Base-by-base conservation (phyloP, 2,888 invertebrate species). In the Imbricaverruca yamaguchii region DNA sequence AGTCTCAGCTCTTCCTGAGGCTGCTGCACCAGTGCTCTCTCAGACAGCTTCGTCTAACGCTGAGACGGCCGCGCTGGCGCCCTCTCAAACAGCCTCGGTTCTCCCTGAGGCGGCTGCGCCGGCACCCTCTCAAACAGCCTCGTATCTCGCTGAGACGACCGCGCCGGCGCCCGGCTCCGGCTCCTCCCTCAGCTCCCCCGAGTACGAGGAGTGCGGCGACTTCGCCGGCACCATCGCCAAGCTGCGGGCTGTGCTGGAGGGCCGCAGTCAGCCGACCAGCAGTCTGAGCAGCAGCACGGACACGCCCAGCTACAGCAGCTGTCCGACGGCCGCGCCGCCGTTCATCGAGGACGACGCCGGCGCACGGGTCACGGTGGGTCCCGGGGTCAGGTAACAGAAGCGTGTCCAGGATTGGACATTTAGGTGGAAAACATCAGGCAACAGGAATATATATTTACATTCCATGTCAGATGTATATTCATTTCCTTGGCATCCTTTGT, bases 201-300 rank as follows among this genome's bases (percentile, higher is more conserved):
- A 74, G 55, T 74, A 74, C 53, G 74, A 74, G 74, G 74, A 74
- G 74, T 15, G 21, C 55, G 74, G 21, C 15, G 74, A 74, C 74
- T 74, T 74, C n/a, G 74, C 74, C 21, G 74, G 55, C 55, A 74
- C 74, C 55, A 74, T 74, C 53, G 74, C 74, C 55, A 53, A 55
- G 55, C 74, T 74, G 74, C 74, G 74, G 15, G 74, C 74, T 8
- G 74, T 74, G 55, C 74, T 74, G 55, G 53, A 74, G 74, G 74
- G 21, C 55, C 74, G 74, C 55, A 21, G 74, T 21, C 74, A 18
- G 74, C 53, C 23, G 53, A 55, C 55, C 55, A 18, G 74, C 74
- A 74, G 74, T 11, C 74, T 55, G 74, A 74, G 74, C 74, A 74
- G 74, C 74, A 21, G 74, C 11, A 74, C 74, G 3, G 74, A 74